Evolutionary conservation across 2,888 invertebrate genomes (phyloP), one percentile per base, ranked within the genome.

Genomic region (Falcaria lacertinaria): DNA sequence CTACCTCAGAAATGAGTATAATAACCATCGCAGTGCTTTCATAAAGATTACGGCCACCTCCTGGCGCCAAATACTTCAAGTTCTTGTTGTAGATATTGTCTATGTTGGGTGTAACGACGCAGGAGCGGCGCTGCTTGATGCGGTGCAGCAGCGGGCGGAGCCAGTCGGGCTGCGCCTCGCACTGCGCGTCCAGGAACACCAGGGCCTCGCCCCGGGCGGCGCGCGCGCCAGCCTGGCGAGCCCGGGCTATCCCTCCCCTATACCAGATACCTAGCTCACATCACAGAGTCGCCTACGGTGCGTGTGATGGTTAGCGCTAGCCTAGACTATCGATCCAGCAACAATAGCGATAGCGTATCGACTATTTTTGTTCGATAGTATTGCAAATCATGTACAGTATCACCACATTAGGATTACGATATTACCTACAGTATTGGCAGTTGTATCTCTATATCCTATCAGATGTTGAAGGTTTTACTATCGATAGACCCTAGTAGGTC

Each of bases 81-180:
- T 91, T 94, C 54, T 92, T 91, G 50, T 95, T 94, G 74, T 96
- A 95, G 60, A 99, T 97, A 43, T 96, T 95, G 86, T 99, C 99
- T 55, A 99, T 99, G 60, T 98, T 96, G 36, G 99, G 99, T 52
- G 97, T 96, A 44, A 98, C 82, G 0, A 98, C 97, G 1, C 95
- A 93, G 25, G 93, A 93, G 0, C 93, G 88, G 52, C 97, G 95
- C 67, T 80, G 70, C 4, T 49, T 45, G 16, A 76, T 41, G 42
- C 98, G 90, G 52, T 95, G 92, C 54, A 98, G 88, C 41, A 98
- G 81, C 0, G 99, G 99, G 69, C 98, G 95, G 49, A 98, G 90
- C 97, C 97, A 97, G 59, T 93, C 92, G 33, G 83, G 80, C 49
- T 93, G 94, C 2, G 92, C 93, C 89, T 98, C 98, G 81, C 97